Conservation (phyloP, 2,888 invertebrate species). For the Antitype chi region DNA sequence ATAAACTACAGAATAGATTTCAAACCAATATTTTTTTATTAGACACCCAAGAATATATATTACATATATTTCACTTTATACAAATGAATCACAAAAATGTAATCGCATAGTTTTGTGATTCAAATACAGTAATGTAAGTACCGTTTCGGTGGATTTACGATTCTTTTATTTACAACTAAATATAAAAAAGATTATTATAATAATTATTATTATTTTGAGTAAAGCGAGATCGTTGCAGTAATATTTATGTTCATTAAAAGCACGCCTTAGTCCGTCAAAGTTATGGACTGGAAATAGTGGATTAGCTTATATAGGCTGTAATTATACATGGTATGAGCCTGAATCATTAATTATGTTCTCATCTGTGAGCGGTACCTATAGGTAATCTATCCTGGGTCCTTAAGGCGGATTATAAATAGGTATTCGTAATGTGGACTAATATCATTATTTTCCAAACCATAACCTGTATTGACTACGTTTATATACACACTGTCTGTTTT, state of each 20-base stretch:
- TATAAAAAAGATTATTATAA: slow-evolving; percentile 31
- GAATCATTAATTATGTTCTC: neutral
- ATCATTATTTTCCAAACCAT: slow-evolving; percentile 32
- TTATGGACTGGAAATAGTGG: slow-evolving; percentile 9
- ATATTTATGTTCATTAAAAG: slow-evolving; percentile 34
- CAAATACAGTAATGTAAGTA: slow-evolving; percentile 50
- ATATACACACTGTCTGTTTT: slow-evolving; percentile 13
- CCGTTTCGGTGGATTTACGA: slow-evolving; percentile 66
- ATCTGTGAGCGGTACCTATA: neutral
- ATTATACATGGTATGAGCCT: neutral
- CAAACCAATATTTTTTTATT: slow-evolving; percentile 59
- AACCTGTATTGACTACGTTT: neutral
- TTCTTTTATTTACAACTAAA: slow-evolving; percentile 62
- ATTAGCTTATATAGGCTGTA: neutral
- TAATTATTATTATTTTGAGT: slow-evolving; percentile 61
- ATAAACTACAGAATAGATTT: slow-evolving; percentile 33
- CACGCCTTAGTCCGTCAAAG: slow-evolving; percentile 5
- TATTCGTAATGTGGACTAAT: neutral
- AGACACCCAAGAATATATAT: slow-evolving; percentile 37
- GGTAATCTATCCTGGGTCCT: too few relatives aligned
- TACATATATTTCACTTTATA: slow-evolving; percentile 42
- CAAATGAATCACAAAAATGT: slow-evolving; percentile 13
- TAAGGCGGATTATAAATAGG: too few relatives aligned
- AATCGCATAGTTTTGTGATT: slow-evolving; percentile 16
- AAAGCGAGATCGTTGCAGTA: slow-evolving; percentile 71